Percentiles rank a stretch among this genome's conserved stretches.
Evolutionary conservation across 2,888 invertebrate species (phyloP).

Genomic region (Cheilosia variabilis): DNA sequence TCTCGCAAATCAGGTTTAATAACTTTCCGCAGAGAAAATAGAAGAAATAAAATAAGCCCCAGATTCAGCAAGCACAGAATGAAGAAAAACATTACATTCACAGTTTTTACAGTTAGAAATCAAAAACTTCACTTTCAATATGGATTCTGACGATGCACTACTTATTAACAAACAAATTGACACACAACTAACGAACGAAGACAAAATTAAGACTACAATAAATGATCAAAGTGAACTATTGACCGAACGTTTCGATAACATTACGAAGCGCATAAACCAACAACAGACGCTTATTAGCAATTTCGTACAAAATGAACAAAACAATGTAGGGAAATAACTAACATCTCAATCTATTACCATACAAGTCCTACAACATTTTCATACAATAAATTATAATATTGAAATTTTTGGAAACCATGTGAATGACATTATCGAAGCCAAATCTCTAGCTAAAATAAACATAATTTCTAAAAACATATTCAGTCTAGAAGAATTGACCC

Average conservation of each 20-base stretch:
- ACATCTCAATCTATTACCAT: background rate
- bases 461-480: slow-evolving; percentile 13
- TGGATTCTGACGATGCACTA: background rate
- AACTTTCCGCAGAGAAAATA: slow-evolving; percentile 28
- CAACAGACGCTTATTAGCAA: slow-evolving; percentile 3
- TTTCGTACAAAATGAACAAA: slow-evolving; percentile 14
- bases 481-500: slow-evolving; percentile 4
- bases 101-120: background rate
- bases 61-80: slow-evolving; percentile 25
- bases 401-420: slow-evolving; percentile 16
- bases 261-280: slow-evolving; percentile 12
- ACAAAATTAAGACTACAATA: background rate
- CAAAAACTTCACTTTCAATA: slow-evolving; percentile 13
- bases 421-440: slow-evolving; percentile 10
- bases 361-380: slow-evolving; percentile 7
- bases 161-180: background rate
- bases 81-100: slow-evolving; percentile 16
- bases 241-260: slow-evolving; percentile 10
- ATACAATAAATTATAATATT: slow-evolving; percentile 18
- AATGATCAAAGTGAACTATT: slow-evolving; percentile 13
- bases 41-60: slow-evolving; percentile 20
- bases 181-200: background rate
- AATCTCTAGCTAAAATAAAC: no score
- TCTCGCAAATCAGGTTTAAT: background rate
- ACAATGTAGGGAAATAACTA: slow-evolving; percentile 6